Evolutionary conservation across 2,113 vertebrate genomes (phyloP), one percentile per base, ranked within the genome.

Genomic region (Scomber colias): DNA sequence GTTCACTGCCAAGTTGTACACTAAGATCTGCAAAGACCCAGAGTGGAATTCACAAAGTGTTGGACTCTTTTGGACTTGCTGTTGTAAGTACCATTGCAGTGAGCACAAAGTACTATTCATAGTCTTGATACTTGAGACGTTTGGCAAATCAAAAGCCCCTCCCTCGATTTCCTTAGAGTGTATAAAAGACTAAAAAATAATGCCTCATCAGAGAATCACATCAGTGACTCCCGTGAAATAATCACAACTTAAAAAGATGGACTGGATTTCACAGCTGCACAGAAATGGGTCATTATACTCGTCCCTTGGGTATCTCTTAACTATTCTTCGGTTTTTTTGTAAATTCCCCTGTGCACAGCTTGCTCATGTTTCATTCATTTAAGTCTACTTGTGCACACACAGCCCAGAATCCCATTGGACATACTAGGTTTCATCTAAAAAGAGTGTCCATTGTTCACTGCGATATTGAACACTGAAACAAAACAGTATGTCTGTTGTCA

Each of bases 391-490:
- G 53, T 67, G 72, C 57, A 59, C 77, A 62, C 79, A 72, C 67
- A 72, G 82, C 74, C 85, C 79, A 70, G 69, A 87, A 77, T 85
- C 85, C 89, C 73, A 21, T 75, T 86, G 84, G 79, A 85, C 75
- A 60, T 92, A 92, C 95, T 89, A 76, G 57, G 78, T 96, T 95
- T 94, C 94, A 80, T 87, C 55, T 88, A 60, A 84, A 94, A 93
- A 95, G 85, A 92, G 94, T 87, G 82, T 76, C 90, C 92, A 90
- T 95, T 96, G 94, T 95, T 90, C 90, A 17, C 79, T 10, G 79
- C 13, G 51, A 92, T 92, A 90, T 84, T 92, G 89, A 95, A 92
- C 88, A 84, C 86, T 82, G 74, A 85, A 75, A 91, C 75, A 66
- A 87, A 85, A 95, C 93, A 94, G 85, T 88, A 76, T 71, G 72